Evolutionary conservation across 2,113 vertebrate genomes (phyloP), one percentile per base, ranked within the genome.

Genomic region (Dicaeum eximium): DNA sequence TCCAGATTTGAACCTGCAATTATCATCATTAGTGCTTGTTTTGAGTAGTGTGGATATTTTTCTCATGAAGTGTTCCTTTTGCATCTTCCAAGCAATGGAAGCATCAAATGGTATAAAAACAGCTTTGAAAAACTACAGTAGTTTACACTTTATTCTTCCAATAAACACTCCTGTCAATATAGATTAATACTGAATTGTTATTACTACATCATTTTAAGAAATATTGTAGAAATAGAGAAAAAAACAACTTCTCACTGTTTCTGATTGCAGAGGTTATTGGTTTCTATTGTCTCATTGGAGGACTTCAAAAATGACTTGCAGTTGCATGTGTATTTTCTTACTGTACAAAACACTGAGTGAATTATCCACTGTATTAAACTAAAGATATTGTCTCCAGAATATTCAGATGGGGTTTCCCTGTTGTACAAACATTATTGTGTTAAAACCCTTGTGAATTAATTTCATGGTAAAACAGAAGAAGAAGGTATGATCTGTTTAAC

Each of bases 1-100:
- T 91, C 30, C 61, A 90, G 42, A 38, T 7, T 77, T 56, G 48
- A 82, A 95, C 38, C 60, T 78, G 51, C 40, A 95, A 80, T 82
- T 96, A 66, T 54, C 79, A 83, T 65, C 37, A 57, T 70, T 93
- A 93, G 65, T 86, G 56, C 88, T 96, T 75, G 35, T 90, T 78
- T 96, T 88, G 75, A 89, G 79, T 86, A 92, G 82, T 18, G 30
- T 56, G 54, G 56, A 93, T 73, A 48, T 44, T 94, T 95, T 96
- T 75, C 80, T 89, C 62, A 93, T 48, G 71, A 82, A 71, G 61
- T 84, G 31, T 48, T 86, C 48, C 31, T 72, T 88, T 86, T 78
- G 44, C 38, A 91, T 77, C 77, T 92, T 92, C 47, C 33, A 93
- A 95, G 21, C 21, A 69, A 62, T n/a, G n/a, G n/a, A n/a, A n/a